These are phyloP conservation scores for Andrena trimmerana DNA, from an alignment of 2,888 invertebrate genomes.

Conservation along the genomic window DNA sequence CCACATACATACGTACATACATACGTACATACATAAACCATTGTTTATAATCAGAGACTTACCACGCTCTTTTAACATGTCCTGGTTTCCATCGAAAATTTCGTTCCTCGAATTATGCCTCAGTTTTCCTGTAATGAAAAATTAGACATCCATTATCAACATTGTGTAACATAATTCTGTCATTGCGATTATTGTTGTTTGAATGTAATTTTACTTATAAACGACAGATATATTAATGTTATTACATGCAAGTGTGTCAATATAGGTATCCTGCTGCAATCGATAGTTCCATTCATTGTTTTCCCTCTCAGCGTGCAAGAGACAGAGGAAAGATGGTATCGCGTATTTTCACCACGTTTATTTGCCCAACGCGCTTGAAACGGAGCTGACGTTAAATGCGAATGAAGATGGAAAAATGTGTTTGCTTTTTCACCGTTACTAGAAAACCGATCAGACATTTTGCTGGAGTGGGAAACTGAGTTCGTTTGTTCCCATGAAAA, in stretches of 20 bases:
- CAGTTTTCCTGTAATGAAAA: conserved; percentile 79
- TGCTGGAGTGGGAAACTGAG: conserved; percentile 28
- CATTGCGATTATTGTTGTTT: not conserved
- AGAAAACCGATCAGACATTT: conserved; percentile 52
- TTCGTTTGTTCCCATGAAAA: conserved; percentile 62
- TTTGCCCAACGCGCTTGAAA: conserved; percentile 6
- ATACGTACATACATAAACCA: no score
- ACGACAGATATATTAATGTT: not conserved
- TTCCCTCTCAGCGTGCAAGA: not conserved
- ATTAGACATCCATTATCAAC: not conserved
- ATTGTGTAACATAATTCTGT: not conserved
- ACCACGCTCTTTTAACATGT: conserved; percentile 83
- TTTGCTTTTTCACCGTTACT: conserved; percentile 25
- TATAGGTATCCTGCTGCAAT: not conserved
- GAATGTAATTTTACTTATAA: not conserved
- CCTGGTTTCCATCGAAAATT: conserved; percentile 82
- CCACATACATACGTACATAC: no score
- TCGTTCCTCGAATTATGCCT: conserved; percentile 81
- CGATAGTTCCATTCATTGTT: not conserved
- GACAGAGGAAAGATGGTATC: not conserved
- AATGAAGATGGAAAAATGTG: conserved; percentile 34
- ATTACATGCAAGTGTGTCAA: not conserved
- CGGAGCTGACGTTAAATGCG: conserved; percentile 40
- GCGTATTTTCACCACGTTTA: conserved; percentile 13
- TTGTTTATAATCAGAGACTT: conserved; percentile 40